A percentile compares a stretch with the other conserved stretches of the same genome.
Conservation (phyloP, 2,888 invertebrate species). For the Hermodice carunculata region DNA sequence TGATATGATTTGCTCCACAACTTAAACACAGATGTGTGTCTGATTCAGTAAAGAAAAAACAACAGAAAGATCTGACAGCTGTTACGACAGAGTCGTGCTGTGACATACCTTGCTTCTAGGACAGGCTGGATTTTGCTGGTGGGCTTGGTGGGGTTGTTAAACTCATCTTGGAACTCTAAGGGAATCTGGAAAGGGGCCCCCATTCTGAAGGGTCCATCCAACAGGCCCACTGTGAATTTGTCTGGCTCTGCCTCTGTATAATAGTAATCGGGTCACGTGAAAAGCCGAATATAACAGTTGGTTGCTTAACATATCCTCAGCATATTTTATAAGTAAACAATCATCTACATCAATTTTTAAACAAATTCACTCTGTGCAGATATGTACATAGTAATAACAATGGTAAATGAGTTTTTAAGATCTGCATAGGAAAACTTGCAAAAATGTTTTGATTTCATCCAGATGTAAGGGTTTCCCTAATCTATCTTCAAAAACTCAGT, state of each 20-base stretch:
- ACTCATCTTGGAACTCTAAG: slow-evolving; percentile 66
- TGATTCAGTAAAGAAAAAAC: background rate
- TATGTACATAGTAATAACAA: no score
- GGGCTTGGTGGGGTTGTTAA: slow-evolving; percentile 62
- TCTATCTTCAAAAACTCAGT: no score
- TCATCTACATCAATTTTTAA: no score
- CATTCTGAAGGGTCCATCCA: slow-evolving; percentile 67
- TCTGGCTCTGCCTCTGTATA: slow-evolving; percentile 67
- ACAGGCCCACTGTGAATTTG: slow-evolving; percentile 63
- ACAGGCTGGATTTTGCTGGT: slow-evolving; percentile 51
- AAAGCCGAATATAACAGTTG: no score
- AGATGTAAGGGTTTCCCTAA: no score
- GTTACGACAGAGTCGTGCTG: background rate
- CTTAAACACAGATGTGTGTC: background rate
- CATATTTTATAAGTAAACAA: no score
- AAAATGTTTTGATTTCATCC: no score
- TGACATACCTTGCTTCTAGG: slow-evolving; percentile 59
- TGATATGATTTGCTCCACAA: background rate
- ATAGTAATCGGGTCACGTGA: no score
- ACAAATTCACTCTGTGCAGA: no score
- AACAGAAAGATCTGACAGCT: background rate
- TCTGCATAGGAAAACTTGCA: no score
- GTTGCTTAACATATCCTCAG: no score
- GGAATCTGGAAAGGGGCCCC: slow-evolving; percentile 67
- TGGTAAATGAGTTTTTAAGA: no score